Conservation (phyloP, 2,888 invertebrate species). For the Volucella inflata region DNA sequence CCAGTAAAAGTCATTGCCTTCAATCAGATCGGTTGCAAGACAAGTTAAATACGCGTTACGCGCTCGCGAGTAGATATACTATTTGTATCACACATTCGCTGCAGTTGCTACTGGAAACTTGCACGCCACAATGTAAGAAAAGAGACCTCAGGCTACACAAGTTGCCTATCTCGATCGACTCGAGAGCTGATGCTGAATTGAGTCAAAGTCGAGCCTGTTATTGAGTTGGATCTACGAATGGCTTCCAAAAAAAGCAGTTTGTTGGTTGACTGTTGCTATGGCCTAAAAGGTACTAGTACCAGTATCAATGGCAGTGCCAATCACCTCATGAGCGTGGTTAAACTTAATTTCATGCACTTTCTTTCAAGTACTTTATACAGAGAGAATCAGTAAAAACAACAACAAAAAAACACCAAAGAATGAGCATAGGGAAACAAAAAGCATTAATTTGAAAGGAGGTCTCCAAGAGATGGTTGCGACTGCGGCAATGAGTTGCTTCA, state of each 20-base stretch:
- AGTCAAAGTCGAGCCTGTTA: conserved; percentile 45
- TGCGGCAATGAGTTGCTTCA: conserved; percentile 38
- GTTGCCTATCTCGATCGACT: conserved; percentile 23
- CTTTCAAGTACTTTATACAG: conserved; percentile 33
- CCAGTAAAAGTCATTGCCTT: conserved; percentile 36
- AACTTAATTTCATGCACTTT: conserved; percentile 73
- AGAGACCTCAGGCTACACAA: neutral
- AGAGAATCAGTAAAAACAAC: neutral
- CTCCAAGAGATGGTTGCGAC: conserved; percentile 22
- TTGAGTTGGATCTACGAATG: conserved; percentile 49
- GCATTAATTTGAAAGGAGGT: conserved; percentile 55
- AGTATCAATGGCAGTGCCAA: conserved; percentile 45
- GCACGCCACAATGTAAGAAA: neutral
- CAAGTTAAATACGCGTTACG: conserved; percentile 3
- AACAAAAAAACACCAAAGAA: neutral
- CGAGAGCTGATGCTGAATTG: neutral
- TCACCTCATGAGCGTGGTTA: conserved; percentile 67
- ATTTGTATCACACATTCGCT: conserved; percentile 50
- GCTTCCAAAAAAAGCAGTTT: conserved; percentile 51
- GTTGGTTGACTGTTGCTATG: conserved; percentile 48
- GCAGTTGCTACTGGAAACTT: conserved; percentile 41
- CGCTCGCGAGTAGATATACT: conserved; percentile 28
- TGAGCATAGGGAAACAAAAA: conserved; percentile 43
- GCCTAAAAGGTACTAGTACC: conserved; percentile 63
- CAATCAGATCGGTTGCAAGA: conserved; percentile 30